These are phyloP conservation scores for Hymenochirus boettgeri DNA, from an alignment of 2,113 vertebrate species.

Conservation along the genomic window DNA sequence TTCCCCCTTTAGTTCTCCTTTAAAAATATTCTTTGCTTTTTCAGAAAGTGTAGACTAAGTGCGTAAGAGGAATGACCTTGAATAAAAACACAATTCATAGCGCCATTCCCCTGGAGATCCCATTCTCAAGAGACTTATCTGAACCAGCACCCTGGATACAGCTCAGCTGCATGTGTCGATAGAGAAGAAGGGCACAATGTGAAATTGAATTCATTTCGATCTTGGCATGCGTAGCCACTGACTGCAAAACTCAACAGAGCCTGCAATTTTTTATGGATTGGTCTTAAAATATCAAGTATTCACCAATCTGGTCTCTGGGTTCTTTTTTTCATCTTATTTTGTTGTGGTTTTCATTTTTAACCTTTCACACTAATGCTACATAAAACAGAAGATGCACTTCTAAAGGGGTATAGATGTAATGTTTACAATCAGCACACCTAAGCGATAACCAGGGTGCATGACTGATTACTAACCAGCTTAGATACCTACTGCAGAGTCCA, in stretches of 20 bases:
- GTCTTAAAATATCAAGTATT: background rate
- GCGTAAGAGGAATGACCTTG: conserved; percentile 13
- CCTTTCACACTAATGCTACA: no score
- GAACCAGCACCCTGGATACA: conserved; percentile 9
- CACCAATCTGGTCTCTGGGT: background rate
- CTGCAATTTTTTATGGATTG: background rate
- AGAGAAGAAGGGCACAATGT: background rate
- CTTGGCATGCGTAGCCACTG: background rate
- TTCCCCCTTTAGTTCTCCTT: no score
- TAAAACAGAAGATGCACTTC: no score
- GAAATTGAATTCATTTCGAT: conserved; percentile 9
- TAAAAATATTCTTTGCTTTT: no score
- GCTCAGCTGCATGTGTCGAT: background rate
- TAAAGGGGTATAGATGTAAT: no score
- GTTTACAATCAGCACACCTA: no score
- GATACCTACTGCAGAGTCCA: no score
- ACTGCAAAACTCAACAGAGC: background rate
- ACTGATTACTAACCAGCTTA: no score
- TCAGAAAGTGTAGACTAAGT: no score
- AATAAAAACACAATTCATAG: background rate
- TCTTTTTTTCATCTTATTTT: background rate
- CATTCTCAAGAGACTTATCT: conserved; percentile 1
- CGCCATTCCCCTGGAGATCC: background rate
- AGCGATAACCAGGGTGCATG: no score
- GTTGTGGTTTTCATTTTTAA: no score